Evolutionary conservation across 23 tunicate species (phyloP).

Genomic region (Ascidia mentula): DNA sequence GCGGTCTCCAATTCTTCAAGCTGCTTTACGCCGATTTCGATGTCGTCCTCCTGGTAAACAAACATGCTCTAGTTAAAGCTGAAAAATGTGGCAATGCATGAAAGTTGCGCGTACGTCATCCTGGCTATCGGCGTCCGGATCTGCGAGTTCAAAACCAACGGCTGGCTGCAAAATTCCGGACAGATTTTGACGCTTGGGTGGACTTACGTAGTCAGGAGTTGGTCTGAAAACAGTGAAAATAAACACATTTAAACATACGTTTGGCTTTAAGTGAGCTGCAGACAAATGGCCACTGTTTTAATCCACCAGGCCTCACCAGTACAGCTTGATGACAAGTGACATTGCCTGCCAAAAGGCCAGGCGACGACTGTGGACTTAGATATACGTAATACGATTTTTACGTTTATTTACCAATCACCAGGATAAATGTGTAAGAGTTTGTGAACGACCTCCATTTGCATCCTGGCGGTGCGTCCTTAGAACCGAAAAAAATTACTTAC

Average conservation of each 20-base stretch:
- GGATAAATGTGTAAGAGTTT: too few relatives aligned
- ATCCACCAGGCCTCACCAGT: too few relatives aligned
- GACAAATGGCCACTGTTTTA: background rate
- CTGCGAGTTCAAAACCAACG: slow-evolving; percentile 4
- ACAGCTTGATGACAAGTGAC: too few relatives aligned
- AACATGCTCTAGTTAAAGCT: too few relatives aligned
- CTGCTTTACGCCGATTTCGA: background rate
- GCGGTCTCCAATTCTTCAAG: background rate
- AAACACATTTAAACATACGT: background rate
- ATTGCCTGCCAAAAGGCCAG: too few relatives aligned
- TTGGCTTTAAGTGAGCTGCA: background rate
- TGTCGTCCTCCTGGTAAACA: background rate
- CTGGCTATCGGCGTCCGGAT: background rate
- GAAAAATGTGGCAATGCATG: too few relatives aligned
- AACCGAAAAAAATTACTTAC: background rate
- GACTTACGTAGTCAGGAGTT: background rate
- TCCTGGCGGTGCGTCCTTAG: too few relatives aligned
- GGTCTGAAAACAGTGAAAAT: too few relatives aligned
- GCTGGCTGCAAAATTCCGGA: slow-evolving; percentile 11
- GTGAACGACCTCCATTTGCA: too few relatives aligned
- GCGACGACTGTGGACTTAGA: too few relatives aligned
- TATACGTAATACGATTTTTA: too few relatives aligned
- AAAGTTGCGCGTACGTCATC: background rate
- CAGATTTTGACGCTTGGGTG: background rate
- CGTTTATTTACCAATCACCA: too few relatives aligned